Evolutionary conservation across 37 sponge, comb jelly and placozoan species (phyloP), one percentile per base, ranked within the genome.

Genomic region (Halichondria panicea): DNA sequence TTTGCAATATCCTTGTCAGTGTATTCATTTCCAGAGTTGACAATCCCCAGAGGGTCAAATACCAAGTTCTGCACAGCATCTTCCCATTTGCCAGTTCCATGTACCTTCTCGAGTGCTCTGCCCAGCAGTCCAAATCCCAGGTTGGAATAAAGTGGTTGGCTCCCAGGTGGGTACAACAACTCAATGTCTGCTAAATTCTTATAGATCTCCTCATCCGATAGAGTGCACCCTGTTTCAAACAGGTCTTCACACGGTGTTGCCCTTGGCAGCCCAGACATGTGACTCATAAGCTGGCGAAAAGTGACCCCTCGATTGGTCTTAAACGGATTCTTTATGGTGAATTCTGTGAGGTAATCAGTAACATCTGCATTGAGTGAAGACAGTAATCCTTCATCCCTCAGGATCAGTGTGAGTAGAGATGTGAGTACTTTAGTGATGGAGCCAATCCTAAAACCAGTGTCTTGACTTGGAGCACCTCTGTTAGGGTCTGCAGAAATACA

Each of bases 121-220:
- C 92, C 92, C 18, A 91, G 87, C 46, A 86, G 66, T 9, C 75
- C 87, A 81, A 91, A 86, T 3, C 87, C 92, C 43, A 91, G 56
- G 55, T 91, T 91, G 24, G 92, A 91, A 40, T 91, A 91, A 34
- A 73, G 40, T 13, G 92, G 92, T 37, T 67, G 70, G 1, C 13
- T 18, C 0, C 92, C 92, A 3, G 92, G 92, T 28, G 92, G 87
- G 43, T 37, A 77, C 58, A 79, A 70, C 24, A 91, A 61, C 54
- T 68, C 30, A n/a, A 78, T 28, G 7, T 63, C 40, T 1, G 83
- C 67, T 13, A 91, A 21, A 18, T 70, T 53, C 31, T 82, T 36
- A 31, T 77, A 77, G 52, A 91, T 82, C 32, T 77, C 39, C 0
- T 64, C 62, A 9, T 71, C 53, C 0, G 79, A 40, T 9, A 59